These are phyloP conservation scores for Pammene aurita DNA, from an alignment of 2,888 invertebrate species.

Conservation along the genomic window DNA sequence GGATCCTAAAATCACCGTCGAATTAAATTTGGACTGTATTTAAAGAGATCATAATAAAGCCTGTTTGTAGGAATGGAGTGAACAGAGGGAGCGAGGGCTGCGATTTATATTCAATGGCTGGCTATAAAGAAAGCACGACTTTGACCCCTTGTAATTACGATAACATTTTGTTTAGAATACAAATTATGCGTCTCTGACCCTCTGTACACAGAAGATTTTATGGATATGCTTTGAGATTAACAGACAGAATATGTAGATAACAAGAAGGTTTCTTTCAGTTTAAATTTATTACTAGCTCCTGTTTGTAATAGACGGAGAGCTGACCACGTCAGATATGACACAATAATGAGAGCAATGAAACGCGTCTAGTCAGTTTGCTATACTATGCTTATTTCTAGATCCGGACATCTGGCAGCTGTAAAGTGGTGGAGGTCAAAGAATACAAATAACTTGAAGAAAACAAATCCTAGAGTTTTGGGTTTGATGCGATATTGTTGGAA, in stretches of 20 bases:
- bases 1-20: slow-evolving; percentile 22
- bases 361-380: too few relatives aligned
- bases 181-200: slow-evolving; percentile 54
- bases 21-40: slow-evolving; percentile 35
- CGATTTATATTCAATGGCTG: slow-evolving; percentile 45
- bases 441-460: too few relatives aligned
- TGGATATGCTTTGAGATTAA: slow-evolving; percentile 51
- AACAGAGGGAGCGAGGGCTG: slow-evolving; percentile 44
- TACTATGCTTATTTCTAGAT: too few relatives aligned
- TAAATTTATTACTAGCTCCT: neutral
- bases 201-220: slow-evolving; percentile 48
- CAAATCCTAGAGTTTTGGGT: too few relatives aligned
- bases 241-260: neutral
- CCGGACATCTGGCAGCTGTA: too few relatives aligned
- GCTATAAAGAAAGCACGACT: slow-evolving; percentile 46
- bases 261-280: neutral
- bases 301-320: too few relatives aligned
- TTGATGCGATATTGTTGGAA: too few relatives aligned
- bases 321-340: too few relatives aligned
- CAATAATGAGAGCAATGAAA: too few relatives aligned
- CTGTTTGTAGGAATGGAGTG: slow-evolving; percentile 31
- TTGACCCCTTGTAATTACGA: slow-evolving; percentile 61
- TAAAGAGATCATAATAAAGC: slow-evolving; percentile 40
- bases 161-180: slow-evolving; percentile 64
- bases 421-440: too few relatives aligned